Percentiles rank a stretch among this genome's conserved stretches.
phyloP scores from a whole-genome alignment of 1,140 invertebrate species.

The Microplitis mediator region DNA sequence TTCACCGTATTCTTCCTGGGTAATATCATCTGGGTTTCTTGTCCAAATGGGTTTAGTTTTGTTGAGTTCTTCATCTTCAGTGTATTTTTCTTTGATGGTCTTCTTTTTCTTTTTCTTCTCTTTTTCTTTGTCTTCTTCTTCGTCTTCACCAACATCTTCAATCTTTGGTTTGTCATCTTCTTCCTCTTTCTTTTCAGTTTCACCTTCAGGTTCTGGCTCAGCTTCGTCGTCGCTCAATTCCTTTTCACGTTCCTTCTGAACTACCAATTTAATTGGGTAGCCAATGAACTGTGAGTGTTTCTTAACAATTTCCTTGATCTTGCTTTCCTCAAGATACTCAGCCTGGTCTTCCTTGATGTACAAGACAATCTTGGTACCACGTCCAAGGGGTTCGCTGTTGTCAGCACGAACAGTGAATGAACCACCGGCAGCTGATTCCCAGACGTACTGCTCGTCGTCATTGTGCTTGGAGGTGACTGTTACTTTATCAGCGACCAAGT shows the following conservation, averaged over 20 bases:
- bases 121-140: conserved; percentile 81
- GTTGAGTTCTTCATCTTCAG: conserved; percentile 97
- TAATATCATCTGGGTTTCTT: conserved; percentile 96
- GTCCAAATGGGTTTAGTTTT: conserved; percentile 99
- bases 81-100: conserved; percentile 97
- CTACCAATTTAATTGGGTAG: conserved; percentile 95
- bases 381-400: conserved; percentile 67
- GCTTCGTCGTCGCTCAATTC: conserved; percentile 90
- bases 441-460: conserved; percentile 83
- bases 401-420: conserved; percentile 76
- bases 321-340: conserved; percentile 86
- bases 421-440: conserved; percentile 83
- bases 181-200: conserved; percentile 66
- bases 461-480: conserved; percentile 95
- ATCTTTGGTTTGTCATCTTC: conserved; percentile 87
- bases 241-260: conserved; percentile 95
- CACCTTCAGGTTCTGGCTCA: conserved; percentile 71
- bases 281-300: conserved; percentile 99
- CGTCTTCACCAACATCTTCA: conserved; percentile 91
- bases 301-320: conserved; percentile 97
- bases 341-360: conserved; percentile 81
- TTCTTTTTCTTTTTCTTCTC: conserved; percentile 95
- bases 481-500: conserved; percentile 94
- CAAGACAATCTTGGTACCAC: conserved; percentile 79
- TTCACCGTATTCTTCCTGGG: conserved; percentile 97